A percentile compares a stretch with the other conserved stretches of the same genome.
phyloP scores from a whole-genome alignment of 1,140 invertebrate species.

The Euura saliciscinereae region DNA sequence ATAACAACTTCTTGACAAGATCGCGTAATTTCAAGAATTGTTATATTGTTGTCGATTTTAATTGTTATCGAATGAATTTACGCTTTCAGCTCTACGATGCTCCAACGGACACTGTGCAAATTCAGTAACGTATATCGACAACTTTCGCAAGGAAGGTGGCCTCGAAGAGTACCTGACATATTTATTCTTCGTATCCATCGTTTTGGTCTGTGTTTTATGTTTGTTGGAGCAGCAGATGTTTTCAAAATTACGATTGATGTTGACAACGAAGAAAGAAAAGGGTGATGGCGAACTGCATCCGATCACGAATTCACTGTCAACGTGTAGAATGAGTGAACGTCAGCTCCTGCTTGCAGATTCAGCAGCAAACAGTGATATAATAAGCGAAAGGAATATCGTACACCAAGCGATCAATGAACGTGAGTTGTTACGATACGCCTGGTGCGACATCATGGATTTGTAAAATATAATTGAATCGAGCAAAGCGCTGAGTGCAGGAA shows the following conservation, averaged over 20 bases:
- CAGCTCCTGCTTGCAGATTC: too few species aligned
- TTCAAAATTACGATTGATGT: too few species aligned
- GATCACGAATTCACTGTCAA: too few species aligned
- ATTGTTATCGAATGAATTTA: neutral
- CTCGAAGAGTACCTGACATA: conserved; percentile 43
- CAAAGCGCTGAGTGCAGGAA: too few species aligned
- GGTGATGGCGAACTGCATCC: too few species aligned
- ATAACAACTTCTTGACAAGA: neutral
- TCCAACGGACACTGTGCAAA: conserved; percentile 43
- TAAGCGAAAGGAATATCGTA: conserved; percentile 51
- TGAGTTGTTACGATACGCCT: conserved; percentile 26
- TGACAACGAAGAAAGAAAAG: too few species aligned
- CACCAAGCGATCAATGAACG: conserved; percentile 28
- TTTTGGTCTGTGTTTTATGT: conserved; percentile 40
- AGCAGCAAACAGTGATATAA: conserved; percentile 57
- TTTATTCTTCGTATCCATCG: conserved; percentile 38
- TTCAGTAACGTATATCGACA: conserved; percentile 41
- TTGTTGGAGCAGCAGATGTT: conserved; percentile 42
- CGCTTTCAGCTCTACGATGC: conserved; percentile 39
- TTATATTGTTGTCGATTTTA: too few species aligned
- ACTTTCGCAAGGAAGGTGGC: conserved; percentile 38
- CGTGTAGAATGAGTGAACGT: too few species aligned
- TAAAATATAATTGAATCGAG: neutral
- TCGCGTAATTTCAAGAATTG: too few species aligned
- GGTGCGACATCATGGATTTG: too few species aligned